Percentiles rank a stretch among this genome's conserved stretches.
These are phyloP conservation scores for Percopsis omiscomaycus DNA, from an alignment of 2,797 vertebrate genomes.

Conservation along the genomic window DNA sequence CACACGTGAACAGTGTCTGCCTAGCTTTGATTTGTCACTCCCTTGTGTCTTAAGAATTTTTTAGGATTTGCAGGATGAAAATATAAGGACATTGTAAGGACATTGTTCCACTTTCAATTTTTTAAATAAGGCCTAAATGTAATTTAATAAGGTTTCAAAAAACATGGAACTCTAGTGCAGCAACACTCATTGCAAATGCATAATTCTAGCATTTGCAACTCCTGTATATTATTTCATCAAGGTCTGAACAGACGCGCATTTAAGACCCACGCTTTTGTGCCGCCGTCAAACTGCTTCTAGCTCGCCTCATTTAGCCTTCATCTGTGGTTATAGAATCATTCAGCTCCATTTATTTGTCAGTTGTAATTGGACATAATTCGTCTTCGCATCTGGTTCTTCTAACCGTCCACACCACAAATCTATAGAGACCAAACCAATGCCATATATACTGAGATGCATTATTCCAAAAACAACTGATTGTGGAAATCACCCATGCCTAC, in stretches of 20 bases:
- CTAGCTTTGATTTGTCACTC: too few relatives aligned
- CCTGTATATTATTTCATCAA: constrained; percentile 22
- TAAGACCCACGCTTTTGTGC: neutral
- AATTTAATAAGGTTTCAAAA: too few relatives aligned
- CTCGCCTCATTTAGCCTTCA: constrained; percentile 20
- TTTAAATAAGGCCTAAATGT: too few relatives aligned
- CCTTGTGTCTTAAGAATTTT: too few relatives aligned
- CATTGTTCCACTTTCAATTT: too few relatives aligned
- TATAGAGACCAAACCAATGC: neutral
- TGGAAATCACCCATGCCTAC: too few relatives aligned
- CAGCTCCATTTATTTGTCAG: constrained; percentile 45
- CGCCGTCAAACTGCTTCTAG: constrained; percentile 13
- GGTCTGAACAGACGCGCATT: constrained; percentile 9
- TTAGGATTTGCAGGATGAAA: too few relatives aligned
- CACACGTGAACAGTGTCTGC: neutral
- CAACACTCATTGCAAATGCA: constrained; percentile 8
- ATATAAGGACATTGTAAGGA: too few relatives aligned
- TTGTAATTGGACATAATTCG: constrained; percentile 36
- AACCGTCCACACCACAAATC: constrained; percentile 26
- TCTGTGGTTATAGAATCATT: constrained; percentile 35
- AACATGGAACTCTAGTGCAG: too few relatives aligned
- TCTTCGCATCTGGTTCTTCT: constrained; percentile 3
- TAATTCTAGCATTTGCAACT: constrained; percentile 27
- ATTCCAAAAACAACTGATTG: too few relatives aligned
- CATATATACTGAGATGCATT: too few relatives aligned